These are phyloP conservation scores for Antedon mediterranea DNA, from an alignment of 53 echinoderm and acorn worm genomes.

Conservation along the genomic window DNA sequence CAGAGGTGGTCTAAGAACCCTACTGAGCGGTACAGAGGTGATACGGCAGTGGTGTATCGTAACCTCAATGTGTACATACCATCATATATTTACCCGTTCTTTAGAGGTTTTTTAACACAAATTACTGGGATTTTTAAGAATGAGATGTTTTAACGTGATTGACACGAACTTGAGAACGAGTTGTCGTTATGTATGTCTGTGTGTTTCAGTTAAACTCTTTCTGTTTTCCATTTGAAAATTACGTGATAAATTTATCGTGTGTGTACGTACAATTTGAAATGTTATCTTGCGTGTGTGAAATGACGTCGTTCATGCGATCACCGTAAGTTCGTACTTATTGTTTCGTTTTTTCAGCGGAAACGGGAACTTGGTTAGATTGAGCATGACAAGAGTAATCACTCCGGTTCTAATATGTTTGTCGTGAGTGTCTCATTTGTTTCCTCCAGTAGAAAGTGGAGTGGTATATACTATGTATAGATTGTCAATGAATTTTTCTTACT, in stretches of 20 bases:
- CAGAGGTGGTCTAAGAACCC: no score
- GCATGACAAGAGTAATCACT: neutral
- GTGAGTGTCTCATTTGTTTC: neutral
- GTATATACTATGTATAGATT: neutral
- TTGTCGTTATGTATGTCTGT: neutral
- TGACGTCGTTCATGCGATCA: neutral
- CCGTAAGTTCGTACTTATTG: neutral
- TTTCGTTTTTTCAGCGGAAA: neutral
- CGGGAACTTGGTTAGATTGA: constrained; percentile 1
- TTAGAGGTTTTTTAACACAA: no score
- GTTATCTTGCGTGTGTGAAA: neutral
- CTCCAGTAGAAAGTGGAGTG: neutral
- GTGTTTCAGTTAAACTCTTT: neutral
- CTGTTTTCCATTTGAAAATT: neutral
- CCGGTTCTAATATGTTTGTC: neutral
- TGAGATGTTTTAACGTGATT: neutral
- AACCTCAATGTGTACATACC: no score
- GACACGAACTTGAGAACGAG: neutral
- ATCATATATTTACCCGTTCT: no score
- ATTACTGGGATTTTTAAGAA: no score
- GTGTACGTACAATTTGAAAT: neutral
- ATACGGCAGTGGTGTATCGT: neutral
- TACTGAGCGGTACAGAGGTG: no score
- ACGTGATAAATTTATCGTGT: neutral
- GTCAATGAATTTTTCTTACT: no score